These are phyloP conservation scores for Xanthia togata DNA, from an alignment of 2,888 invertebrate species.

Conservation along the genomic window DNA sequence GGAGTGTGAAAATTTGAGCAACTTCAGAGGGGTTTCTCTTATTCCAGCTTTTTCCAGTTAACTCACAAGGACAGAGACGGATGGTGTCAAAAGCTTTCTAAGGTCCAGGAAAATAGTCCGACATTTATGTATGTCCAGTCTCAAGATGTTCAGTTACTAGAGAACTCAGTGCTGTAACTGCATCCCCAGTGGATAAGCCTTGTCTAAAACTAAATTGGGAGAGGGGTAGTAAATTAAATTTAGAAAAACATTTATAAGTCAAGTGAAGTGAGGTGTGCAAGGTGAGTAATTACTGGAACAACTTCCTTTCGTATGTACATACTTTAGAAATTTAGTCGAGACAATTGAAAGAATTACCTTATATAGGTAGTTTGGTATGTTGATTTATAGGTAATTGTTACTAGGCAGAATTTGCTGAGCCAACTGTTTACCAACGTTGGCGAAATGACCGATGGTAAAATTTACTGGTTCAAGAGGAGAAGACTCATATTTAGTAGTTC, in stretches of 20 bases:
- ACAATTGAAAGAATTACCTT: background rate
- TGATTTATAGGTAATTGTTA: background rate
- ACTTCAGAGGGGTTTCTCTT: background rate
- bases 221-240: background rate
- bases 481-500: background rate
- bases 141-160: background rate
- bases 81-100: background rate
- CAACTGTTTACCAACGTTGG: background rate
- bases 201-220: background rate
- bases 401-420: background rate
- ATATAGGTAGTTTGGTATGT: background rate
- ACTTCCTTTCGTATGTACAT: background rate
- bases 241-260: background rate
- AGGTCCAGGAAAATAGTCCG: background rate
- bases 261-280: constrained; percentile 11
- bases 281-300: constrained; percentile 7
- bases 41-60: background rate
- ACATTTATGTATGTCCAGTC: background rate
- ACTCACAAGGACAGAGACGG: background rate
- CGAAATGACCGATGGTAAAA: no score
- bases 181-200: no score
- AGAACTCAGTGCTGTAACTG: background rate
- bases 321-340: background rate
- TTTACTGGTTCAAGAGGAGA: no score
- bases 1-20: no score